Evolutionary conservation across 1,140 invertebrate genomes (phyloP), one percentile per base, ranked within the genome.

Genomic region (Whitmania pigra): DNA sequence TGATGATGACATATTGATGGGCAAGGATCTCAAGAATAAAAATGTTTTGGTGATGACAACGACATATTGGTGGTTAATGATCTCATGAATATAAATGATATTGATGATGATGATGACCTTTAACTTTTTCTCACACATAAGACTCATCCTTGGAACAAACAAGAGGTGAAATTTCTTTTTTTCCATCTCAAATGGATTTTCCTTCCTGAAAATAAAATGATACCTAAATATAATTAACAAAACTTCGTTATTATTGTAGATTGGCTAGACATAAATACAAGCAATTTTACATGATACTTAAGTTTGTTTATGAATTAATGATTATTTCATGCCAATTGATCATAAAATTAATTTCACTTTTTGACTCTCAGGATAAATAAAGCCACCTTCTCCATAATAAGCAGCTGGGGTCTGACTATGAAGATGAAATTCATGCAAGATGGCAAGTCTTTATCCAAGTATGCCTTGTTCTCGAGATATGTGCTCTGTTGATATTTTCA

Each of bases 131-230:
- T 92, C 88, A 82, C 93, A 96, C 0, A 94, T 79, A 72, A 90
- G 85, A 81, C 91, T 94, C 77, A 88, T 90, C 5, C 89, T 85
- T 0, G 94, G 93, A 4, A 95, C 88, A 83, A 95, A 94, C 76
- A 94, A 88, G 36, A 96, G 83, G 75, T 86, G 84, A 75, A 83
- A 87, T 69, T 86, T 83, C 73, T 82, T 85, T 67, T 81, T 79
- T 36, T 78, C 77, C 15, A 79, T 78, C 73, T 80, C 80, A 75
- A 77, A 76, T 57, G 29, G 22, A 6, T 79, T 74, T 75, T 83
- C 79, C 75, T 84, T 80, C 78, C 83, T 83, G 78, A 74, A 77
- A 77, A 60, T 31, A 75, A 36, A 72, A 36, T 36, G 31, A 36
- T 6, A 36, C 6, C 31, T 36, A 6, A 36, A 36, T 36, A 36